These are phyloP conservation scores for Solenopsis fugax DNA, from an alignment of 1,140 invertebrate genomes.

Conservation along the genomic window DNA sequence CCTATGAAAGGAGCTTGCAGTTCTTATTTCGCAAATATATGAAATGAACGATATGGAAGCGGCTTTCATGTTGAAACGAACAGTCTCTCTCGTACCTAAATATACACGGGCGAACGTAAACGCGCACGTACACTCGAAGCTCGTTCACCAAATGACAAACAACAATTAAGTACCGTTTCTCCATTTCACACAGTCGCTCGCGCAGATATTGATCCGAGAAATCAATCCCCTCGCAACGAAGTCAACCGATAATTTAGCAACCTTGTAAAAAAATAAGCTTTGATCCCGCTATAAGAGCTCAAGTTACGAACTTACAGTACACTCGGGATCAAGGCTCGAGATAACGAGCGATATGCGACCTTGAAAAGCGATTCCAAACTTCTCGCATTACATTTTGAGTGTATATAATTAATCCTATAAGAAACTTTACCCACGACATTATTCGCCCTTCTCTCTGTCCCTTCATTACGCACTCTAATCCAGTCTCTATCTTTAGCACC, in stretches of 20 bases:
- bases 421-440: conserved; percentile 24
- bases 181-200: conserved; percentile 37
- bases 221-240: conserved; percentile 45
- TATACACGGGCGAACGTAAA: conserved; percentile 10
- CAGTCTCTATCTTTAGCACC: conserved; percentile 20
- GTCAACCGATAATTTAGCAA: conserved; percentile 38
- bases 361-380: conserved; percentile 25
- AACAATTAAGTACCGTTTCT: conserved; percentile 70
- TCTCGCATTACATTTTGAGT: neutral
- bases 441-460: neutral
- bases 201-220: conserved; percentile 36
- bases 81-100: neutral
- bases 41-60: neutral
- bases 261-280: conserved; percentile 35
- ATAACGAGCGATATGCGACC: conserved; percentile 12
- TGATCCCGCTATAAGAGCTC: neutral
- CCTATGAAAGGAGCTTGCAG: neutral
- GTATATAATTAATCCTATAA: conserved; percentile 20
- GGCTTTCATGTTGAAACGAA: neutral
- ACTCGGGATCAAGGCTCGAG: neutral
- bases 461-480: neutral
- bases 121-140: neutral
- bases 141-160: conserved; percentile 32
- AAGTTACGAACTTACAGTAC: neutral
- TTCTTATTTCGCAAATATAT: neutral